Conservation (phyloP, 2,113 vertebrate genomes). For the Oxyruncus cristatus region DNA sequence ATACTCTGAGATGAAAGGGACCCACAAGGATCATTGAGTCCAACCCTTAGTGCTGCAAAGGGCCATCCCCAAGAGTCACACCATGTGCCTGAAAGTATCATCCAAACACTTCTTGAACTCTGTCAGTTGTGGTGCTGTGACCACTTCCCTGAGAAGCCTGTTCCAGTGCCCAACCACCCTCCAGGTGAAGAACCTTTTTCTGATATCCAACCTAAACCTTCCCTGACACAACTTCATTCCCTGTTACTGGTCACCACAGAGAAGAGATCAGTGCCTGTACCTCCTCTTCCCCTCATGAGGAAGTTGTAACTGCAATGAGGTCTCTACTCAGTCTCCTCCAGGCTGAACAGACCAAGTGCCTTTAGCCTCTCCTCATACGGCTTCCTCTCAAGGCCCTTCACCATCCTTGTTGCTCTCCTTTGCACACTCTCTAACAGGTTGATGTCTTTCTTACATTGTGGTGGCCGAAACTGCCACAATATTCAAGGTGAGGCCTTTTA, state of each 20-base stretch:
- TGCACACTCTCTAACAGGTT: background rate
- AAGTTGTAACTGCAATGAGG: background rate
- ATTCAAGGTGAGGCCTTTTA: background rate
- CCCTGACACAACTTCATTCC: background rate
- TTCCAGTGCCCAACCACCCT: background rate
- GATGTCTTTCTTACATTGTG: background rate
- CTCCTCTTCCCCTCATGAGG: background rate
- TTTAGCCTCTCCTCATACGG: background rate
- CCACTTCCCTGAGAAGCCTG: background rate
- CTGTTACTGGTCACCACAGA: background rate
- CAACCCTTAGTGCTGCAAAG: background rate
- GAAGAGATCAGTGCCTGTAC: background rate
- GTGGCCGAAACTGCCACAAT: too few relatives aligned
- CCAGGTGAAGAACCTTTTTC: background rate
- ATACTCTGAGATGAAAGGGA: background rate
- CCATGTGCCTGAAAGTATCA: background rate
- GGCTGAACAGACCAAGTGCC: background rate
- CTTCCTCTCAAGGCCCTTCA: background rate
- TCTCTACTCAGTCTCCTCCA: background rate
- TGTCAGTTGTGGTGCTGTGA: background rate
- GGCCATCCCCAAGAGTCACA: background rate
- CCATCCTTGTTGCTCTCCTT: background rate
- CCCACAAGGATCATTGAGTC: background rate
- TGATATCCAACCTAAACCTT: background rate
- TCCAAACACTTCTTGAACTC: background rate